These are phyloP conservation scores for Papilio machaon DNA, from an alignment of 1,140 invertebrate genomes.

Conservation along the genomic window DNA sequence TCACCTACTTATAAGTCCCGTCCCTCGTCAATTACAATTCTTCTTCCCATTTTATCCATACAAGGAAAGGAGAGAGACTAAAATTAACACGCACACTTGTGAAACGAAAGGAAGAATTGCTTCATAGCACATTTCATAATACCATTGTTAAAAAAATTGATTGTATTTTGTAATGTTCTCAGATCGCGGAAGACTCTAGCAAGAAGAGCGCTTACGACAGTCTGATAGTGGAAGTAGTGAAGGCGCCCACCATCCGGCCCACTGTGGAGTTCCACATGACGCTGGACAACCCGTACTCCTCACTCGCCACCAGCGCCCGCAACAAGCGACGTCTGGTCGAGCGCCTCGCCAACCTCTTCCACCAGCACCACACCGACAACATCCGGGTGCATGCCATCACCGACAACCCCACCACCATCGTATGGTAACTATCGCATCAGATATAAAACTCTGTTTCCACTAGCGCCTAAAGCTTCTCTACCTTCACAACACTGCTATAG, in stretches of 20 bases:
- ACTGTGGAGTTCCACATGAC: conserved; percentile 89
- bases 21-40: no score
- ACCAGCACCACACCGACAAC: conserved; percentile 87
- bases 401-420: conserved; percentile 85
- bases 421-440: conserved; percentile 83
- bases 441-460: background rate
- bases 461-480: no score
- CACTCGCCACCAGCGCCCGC: conserved; percentile 86
- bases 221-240: conserved; percentile 88
- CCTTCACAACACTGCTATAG: no score
- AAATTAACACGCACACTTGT: no score
- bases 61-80: no score
- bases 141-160: no score
- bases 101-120: no score
- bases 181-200: conserved; percentile 85
- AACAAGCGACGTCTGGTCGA: conserved; percentile 90
- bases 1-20: no score
- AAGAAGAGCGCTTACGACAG: conserved; percentile 89
- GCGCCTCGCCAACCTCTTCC: conserved; percentile 88
- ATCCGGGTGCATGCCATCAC: conserved; percentile 86
- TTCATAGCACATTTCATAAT: no score
- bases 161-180: conserved; percentile 38
- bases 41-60: no score
- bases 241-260: conserved; percentile 79
- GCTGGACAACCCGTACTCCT: conserved; percentile 87